Conservation (phyloP, 1,140 invertebrate genomes). For the Apocrypta bakeri region DNA sequence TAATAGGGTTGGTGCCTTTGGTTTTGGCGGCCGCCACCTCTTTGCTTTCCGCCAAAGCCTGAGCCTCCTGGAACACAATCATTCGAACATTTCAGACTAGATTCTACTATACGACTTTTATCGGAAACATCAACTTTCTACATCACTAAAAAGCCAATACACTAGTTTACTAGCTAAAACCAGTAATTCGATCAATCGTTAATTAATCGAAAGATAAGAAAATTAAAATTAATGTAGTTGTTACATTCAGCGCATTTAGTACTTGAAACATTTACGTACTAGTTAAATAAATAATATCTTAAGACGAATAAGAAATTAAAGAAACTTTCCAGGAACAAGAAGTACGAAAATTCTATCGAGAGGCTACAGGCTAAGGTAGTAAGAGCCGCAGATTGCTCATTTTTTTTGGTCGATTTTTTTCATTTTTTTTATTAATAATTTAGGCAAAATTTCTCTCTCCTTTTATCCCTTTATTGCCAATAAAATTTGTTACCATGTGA, state of each 20-base stretch:
- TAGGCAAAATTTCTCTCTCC: constrained; percentile 55
- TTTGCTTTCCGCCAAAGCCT: constrained; percentile 77
- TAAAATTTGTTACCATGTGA: constrained; percentile 37
- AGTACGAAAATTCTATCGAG: constrained; percentile 66
- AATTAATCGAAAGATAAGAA: constrained; percentile 44
- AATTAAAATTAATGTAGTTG: constrained; percentile 50
- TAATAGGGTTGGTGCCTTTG: constrained; percentile 88
- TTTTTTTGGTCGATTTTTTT: constrained; percentile 59
- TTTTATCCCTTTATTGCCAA: constrained; percentile 49
- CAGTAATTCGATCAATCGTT: constrained; percentile 37
- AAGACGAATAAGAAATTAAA: constrained; percentile 33
- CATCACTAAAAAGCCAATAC: constrained; percentile 51
- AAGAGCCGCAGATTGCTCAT: constrained; percentile 60
- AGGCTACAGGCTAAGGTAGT: constrained; percentile 75
- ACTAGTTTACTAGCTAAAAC: constrained; percentile 48
- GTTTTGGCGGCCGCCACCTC: constrained; percentile 80
- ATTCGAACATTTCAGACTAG: constrained; percentile 41
- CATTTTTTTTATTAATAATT: constrained; percentile 37
- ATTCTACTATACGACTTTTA: constrained; percentile 41
- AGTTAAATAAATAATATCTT: constrained; percentile 28
- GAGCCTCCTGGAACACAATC: constrained; percentile 76
- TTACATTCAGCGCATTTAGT: constrained; percentile 37
- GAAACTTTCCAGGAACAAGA: constrained; percentile 49
- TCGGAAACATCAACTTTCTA: constrained; percentile 49
- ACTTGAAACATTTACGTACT: constrained; percentile 23